Base-by-base conservation (phyloP, 2,888 invertebrate species). In the Bruchidius siliquastri region DNA sequence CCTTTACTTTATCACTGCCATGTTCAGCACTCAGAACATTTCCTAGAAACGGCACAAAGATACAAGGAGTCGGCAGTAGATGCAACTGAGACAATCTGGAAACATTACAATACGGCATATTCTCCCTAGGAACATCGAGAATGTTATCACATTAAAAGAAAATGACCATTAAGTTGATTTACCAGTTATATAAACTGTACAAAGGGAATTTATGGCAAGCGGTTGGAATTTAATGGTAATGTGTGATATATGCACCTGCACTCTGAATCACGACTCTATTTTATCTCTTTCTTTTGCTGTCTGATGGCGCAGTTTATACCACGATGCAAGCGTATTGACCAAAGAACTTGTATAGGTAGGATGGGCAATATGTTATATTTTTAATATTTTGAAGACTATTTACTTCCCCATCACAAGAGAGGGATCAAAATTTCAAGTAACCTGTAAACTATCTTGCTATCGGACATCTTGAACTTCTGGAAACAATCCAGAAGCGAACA, bases 141-240 rank as follows among this genome's bases (percentile, higher is more conserved):
- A 82, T 81, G 81, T 81, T 82, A 82, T 81, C 82, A 82, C 82
- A 82, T 82, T 81, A 82, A 81, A 68, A 81, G 79, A 78, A 79
- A 80, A 81, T 77, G 79, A 79, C 81, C 81, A 83, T 83, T 82
- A 82, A 82, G 78, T 83, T 82, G 83, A 83, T 82, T 82, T 82
- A 83, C 82, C 82, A 81, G 83, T 81, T 81, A 81, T 79, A 82
- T 81, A 80, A 80, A 79, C 77, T 78, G 78, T 78, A 77, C 74
- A 71, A 72, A 75, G 71, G 76, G 74, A 77, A 82, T 83, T 83
- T 83, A 83, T 82, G 73, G 80, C 80, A 79, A 80, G 77, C 76
- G 77, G 77, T 75, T 76, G 81, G 81, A 82, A 83, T 82, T 82
- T 81, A 81, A 83, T 82, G 80, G 82, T 81, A 81, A 81, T 82